Evolutionary conservation across 2,888 invertebrate genomes (phyloP), one percentile per base, ranked within the genome.

Genomic region (Smittia aterrima): DNA sequence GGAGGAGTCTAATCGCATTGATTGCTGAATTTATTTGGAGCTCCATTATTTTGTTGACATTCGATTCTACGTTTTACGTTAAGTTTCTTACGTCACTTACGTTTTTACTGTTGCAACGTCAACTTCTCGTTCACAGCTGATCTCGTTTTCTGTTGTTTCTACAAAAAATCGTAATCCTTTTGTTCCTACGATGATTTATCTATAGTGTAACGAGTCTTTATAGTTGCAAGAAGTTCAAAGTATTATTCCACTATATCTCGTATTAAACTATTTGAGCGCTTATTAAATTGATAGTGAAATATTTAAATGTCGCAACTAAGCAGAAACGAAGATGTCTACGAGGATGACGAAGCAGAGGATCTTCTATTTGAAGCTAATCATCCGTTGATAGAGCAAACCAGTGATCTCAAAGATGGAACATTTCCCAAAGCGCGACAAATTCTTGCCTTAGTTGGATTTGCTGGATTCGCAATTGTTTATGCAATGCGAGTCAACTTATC

Each of bases 401-500:
- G 1, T 9, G 58, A 58, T 18, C 9, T 64, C 22, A 24, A 24
- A 41, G 75, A 76, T 73, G 75, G 75, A 18, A 77, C 77, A 1
- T 80, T 79, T 38, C 79, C 81, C 77, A 92, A 92, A 83, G 85
- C 91, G 74, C 87, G 94, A 40, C 89, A 92, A 79, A 87, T 92
- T 1, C 85, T 95, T 75, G 93, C 93, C 0, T 86, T 95, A 67
- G 85, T 95, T 85, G 93, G 93, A 16, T 95, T 95, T 80, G 85
- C 94, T 70, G 95, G 95, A 13, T 94, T 94, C 81, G 92, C 92
- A 75, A 90, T 93, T 80, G 92, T 94, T 1, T 95, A 95, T 82
- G 93, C 94, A 0, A 92, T 95, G 91, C 85, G 95, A 75, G 94
- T 95, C 0, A 95, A 95, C 82, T 85, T 97, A 38, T 95, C 95